Base-by-base conservation (phyloP, 2,113 vertebrate genomes). In the Paracanthobrama guichenoti region DNA sequence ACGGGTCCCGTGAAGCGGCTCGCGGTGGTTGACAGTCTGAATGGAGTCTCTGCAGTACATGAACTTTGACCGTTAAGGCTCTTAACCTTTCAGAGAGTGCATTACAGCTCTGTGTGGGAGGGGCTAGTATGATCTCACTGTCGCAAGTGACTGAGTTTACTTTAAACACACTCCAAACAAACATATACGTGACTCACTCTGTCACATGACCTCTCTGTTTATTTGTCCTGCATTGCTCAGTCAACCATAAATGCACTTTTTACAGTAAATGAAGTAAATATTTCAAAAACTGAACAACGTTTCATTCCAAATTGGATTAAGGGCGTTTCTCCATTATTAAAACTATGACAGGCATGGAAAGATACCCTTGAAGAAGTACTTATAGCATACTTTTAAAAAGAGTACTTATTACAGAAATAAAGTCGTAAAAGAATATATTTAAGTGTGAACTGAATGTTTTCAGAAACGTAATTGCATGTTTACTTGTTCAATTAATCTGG, bases 41-140 rank as follows among this genome's bases (percentile, higher is more conserved):
- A 55, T 46, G 31, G 44, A 6, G 24, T 6, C 14, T 66, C 39
- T 1, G 6, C 39, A 18, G 71, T 75, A 69, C 79, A 39, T 60
- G 44, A 83, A 46, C 72, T 72, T 42, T 72, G 39, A 72, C 81
- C 48, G 42, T 24, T 77, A n/a, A 82, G n/a, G 14, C 73, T 55
- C 14, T 82, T 75, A 77, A 77, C 24, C 72, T 26, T 44, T 86
- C 57, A 77, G 6, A 77, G 35, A 66, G 24, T 5, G 42, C 35
- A 72, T 79, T 46, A 67, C 53, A 79, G 18, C 80, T 55, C 74
- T 22, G 74, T n/a, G 31, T 35, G 76, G 55, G 5, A 14, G 24
- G 50, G 35, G 64, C 62, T 78, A 16, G 35, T 53, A 57, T 46
- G 44, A 24, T 9, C 71, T 31, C 71, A 28, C 26, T 50, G 42